phyloP scores from a whole-genome alignment of 2,888 invertebrate genomes.

The Odontothrips loti region DNA sequence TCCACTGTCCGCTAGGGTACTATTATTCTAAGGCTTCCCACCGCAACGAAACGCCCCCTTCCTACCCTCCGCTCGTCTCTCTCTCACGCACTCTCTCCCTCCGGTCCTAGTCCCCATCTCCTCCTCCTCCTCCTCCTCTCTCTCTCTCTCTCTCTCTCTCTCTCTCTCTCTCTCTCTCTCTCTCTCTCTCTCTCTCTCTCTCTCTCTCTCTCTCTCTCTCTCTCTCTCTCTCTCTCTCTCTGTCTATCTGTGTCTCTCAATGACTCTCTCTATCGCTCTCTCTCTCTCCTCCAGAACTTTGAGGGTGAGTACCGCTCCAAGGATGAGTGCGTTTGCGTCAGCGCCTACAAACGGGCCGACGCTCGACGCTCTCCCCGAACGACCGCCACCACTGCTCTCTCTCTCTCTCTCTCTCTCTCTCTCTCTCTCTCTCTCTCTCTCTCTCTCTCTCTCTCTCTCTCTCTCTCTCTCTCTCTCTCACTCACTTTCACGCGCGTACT shows the following conservation, averaged over 20 bases:
- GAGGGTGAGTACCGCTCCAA: too few relatives aligned
- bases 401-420: neutral
- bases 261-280: too few relatives aligned
- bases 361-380: too few relatives aligned
- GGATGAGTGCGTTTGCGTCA: too few relatives aligned
- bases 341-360: too few relatives aligned
- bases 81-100: neutral
- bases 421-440: neutral
- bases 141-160: neutral
- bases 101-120: neutral
- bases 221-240: neutral
- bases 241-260: too few relatives aligned
- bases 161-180: neutral
- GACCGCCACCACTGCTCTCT: neutral
- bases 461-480: neutral
- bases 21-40: too few relatives aligned
- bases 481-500: neutral
- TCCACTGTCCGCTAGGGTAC: too few relatives aligned
- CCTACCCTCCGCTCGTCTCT: neutral
- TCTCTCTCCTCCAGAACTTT: neutral
- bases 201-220: neutral
- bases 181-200: neutral
- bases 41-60: too few relatives aligned
- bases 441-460: neutral
- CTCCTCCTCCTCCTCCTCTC: neutral